Evolutionary conservation across 2,888 invertebrate species (phyloP), one percentile per base, ranked within the genome.

Genomic region (Deilephila porcellus): DNA sequence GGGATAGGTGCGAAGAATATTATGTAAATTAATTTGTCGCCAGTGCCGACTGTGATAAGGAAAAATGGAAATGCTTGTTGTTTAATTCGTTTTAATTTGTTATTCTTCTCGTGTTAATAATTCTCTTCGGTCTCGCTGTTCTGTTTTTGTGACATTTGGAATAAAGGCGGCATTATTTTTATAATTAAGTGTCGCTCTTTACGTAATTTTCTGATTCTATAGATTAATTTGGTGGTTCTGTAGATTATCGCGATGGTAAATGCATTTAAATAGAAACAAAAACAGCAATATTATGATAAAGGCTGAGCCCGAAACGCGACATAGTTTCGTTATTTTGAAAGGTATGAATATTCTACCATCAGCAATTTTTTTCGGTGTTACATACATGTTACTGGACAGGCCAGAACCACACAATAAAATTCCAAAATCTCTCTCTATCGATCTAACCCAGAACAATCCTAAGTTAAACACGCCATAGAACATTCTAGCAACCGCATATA

Each of bases 1-100:
- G 67, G 20, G 67, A 52, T 52, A 64, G 45, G 67, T 52, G 67
- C 25, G 5, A 67, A 52, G 25, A 67, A 67, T 62, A 63, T 63
- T 34, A 63, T 63, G 62, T 32, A 63, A 34, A 63, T 63, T 32
- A 62, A 25, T 17, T 62, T 62, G 32, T 34, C 32, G 17, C 56
- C 56, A 56, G 34, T 29, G 29, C 29, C 60, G 32, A 34, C 19
- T 14, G 29, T 60, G 17, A 60, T 25, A 60, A 60, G 62, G 62
- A 63, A 34, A 63, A 63, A 34, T 32, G 32, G n/a, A 19, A 11
- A 32, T 34, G 17, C 17, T 19, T 17, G 19, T 63, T 63, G 62
- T 63, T 63, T 63, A 32, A 63, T 32, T 34, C 17, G 62, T 63
- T 63, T 63, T 34, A 62, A 63, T 32, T 63, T 63, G 62, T 34